A percentile compares a stretch with the other conserved stretches of the same genome.
Evolutionary conservation across 2,888 invertebrate genomes (phyloP).

Genomic region (Drosophila macrospina): DNA sequence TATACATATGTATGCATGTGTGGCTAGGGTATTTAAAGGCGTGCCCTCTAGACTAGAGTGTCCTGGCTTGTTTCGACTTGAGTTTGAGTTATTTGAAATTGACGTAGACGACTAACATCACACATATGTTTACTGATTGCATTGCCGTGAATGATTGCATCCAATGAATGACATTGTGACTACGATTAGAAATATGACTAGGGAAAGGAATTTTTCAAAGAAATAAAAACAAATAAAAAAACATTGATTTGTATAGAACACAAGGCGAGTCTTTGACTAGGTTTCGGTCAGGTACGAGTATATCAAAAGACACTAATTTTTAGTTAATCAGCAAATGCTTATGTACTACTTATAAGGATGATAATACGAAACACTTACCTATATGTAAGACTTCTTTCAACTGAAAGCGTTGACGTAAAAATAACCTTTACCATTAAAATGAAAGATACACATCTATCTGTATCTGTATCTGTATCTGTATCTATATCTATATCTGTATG

Average conservation of each 20-base stretch:
- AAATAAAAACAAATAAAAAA: too few species aligned
- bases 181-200: constrained; percentile 30
- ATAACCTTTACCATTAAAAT: not conserved
- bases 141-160: not conserved
- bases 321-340: constrained; percentile 15
- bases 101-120: constrained; percentile 3
- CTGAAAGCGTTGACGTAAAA: not conserved
- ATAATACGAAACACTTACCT: constrained; percentile 10
- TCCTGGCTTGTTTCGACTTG: constrained; percentile 5
- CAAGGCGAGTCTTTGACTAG: constrained; percentile 21
- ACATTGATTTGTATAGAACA: constrained; percentile 54
- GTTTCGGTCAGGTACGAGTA: constrained; percentile 1
- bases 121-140: constrained; percentile 10
- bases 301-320: constrained; percentile 3
- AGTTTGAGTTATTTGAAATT: constrained; percentile 21
- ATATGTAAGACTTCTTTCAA: constrained; percentile 18
- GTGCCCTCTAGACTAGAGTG: too few species aligned
- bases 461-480: not conserved
- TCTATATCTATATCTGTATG: not conserved
- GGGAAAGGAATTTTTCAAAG: constrained; percentile 32
- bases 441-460: not conserved
- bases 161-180: not conserved
- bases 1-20: too few species aligned
- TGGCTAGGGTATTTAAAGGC: too few species aligned
- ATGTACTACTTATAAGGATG: constrained; percentile 2